These are phyloP conservation scores for Morphnarchus princeps DNA, from an alignment of 2,113 vertebrate genomes.

Conservation along the genomic window DNA sequence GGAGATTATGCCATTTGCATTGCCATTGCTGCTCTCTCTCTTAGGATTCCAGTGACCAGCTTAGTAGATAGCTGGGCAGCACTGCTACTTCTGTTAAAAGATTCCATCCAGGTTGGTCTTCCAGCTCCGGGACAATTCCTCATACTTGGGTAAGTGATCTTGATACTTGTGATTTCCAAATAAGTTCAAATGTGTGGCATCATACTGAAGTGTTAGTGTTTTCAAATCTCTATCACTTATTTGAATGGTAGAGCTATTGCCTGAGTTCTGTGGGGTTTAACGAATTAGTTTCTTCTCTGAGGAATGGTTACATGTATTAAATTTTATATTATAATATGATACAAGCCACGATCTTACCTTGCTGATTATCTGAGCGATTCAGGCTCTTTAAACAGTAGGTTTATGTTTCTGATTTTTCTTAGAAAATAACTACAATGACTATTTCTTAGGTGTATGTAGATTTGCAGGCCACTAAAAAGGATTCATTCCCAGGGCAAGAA, in stretches of 20 bases:
- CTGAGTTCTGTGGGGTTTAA: background rate
- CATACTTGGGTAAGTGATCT: constrained; percentile 85
- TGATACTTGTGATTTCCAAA: background rate
- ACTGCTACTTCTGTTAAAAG: constrained; percentile 90
- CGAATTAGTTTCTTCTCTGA: background rate
- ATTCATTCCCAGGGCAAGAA: background rate
- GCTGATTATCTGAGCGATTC: background rate
- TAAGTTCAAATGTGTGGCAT: background rate
- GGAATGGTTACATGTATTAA: background rate
- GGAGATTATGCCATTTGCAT: background rate
- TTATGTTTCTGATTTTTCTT: background rate
- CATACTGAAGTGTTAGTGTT: background rate
- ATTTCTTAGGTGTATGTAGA: background rate
- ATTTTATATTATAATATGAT: background rate
- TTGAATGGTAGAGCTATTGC: background rate
- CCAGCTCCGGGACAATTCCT: constrained; percentile 96
- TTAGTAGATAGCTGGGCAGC: constrained; percentile 97
- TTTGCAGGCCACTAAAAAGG: background rate
- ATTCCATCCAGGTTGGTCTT: constrained; percentile 91
- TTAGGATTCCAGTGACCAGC: constrained; percentile 91
- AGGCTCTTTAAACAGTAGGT: background rate
- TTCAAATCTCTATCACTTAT: background rate
- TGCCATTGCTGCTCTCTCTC: background rate
- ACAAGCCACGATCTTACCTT: background rate
- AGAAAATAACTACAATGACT: background rate